Conservation (phyloP, 2,797 vertebrate species). For the Spheniscus humboldti region DNA sequence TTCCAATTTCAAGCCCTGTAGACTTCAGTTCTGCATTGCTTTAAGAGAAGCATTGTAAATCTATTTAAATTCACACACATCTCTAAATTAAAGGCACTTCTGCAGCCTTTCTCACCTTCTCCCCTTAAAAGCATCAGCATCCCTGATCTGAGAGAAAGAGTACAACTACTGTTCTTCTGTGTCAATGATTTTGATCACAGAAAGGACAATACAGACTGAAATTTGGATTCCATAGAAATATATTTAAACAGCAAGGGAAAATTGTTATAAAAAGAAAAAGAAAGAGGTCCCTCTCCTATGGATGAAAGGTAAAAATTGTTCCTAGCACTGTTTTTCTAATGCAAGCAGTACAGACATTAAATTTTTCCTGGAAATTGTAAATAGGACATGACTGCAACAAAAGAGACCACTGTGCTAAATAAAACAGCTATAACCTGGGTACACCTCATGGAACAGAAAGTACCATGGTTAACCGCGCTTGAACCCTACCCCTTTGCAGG, state of each 20-base stretch:
- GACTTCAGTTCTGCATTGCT: neutral
- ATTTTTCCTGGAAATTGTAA: neutral
- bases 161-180: neutral
- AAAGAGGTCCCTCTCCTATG: neutral
- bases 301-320: neutral
- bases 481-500: neutral
- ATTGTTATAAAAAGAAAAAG: neutral
- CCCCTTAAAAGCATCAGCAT: neutral
- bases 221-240: neutral
- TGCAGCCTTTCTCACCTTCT: neutral
- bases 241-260: neutral
- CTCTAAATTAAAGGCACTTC: neutral
- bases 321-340: neutral
- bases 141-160: neutral
- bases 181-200: neutral
- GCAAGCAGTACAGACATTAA: neutral
- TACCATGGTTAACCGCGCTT: neutral
- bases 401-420: neutral
- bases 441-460: neutral
- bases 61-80: neutral
- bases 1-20: conserved; percentile 43
- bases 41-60: neutral
- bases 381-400: neutral
- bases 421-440: neutral
- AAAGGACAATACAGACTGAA: neutral